phyloP scores from a whole-genome alignment of 2,888 invertebrate species.

The Protula sp. region DNA sequence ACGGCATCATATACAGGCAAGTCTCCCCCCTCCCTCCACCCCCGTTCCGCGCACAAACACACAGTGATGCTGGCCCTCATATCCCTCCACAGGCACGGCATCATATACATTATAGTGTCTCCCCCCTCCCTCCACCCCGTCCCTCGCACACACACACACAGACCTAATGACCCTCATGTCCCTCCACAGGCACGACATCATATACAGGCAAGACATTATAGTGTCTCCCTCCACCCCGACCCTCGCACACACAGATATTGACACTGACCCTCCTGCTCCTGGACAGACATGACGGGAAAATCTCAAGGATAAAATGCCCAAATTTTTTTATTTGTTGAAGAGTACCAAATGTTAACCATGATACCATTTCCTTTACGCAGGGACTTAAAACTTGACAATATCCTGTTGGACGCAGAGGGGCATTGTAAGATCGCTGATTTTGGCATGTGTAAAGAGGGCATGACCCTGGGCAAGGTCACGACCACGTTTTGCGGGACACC shows the following conservation, averaged over 20 bases:
- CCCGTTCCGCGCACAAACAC: too few species aligned
- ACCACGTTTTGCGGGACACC: constrained; percentile 99
- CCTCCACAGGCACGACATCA: too few species aligned
- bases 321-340: background rate
- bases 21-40: too few species aligned
- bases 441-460: constrained; percentile 98
- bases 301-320: background rate
- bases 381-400: constrained; percentile 97
- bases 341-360: too few species aligned
- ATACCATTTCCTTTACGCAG: too few species aligned
- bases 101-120: constrained; percentile 78
- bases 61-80: constrained; percentile 93
- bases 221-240: too few species aligned
- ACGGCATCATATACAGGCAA: constrained; percentile 88
- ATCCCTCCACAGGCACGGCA: constrained; percentile 93
- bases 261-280: constrained; percentile 95
- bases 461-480: constrained; percentile 77
- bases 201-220: too few species aligned
- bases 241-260: too few species aligned
- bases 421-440: constrained; percentile 58
- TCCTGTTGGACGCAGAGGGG: constrained; percentile 92
- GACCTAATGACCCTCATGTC: too few species aligned
- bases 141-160: too few species aligned
- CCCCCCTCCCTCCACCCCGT: too few species aligned
- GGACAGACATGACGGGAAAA: too few species aligned